phyloP scores from a whole-genome alignment of 2,113 vertebrate species.

The Trogon surrucura region DNA sequence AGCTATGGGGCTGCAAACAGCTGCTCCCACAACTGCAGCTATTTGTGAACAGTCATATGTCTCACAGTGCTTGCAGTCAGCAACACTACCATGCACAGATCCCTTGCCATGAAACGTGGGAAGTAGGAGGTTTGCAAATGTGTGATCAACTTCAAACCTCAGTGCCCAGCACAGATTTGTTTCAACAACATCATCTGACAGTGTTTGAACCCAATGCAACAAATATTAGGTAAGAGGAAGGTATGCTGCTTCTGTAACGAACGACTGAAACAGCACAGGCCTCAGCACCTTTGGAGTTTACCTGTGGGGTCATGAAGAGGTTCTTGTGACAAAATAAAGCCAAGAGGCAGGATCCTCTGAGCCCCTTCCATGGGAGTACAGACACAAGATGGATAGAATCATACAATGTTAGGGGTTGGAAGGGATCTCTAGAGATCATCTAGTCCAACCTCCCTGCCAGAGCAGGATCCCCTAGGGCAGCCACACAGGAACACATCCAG shows the following conservation, averaged over 20 bases:
- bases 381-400: fast-evolving
- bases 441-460: too few species aligned
- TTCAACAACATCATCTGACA: neutral
- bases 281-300: neutral
- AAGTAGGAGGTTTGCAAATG: neutral
- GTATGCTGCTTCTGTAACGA: neutral
- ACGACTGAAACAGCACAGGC: neutral
- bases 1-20: neutral
- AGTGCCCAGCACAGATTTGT: neutral
- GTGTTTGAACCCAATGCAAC: neutral
- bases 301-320: neutral
- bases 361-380: neutral
- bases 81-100: neutral
- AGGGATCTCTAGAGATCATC: too few species aligned
- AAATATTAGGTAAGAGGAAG: neutral
- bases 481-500: too few species aligned
- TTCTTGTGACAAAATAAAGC: neutral
- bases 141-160: neutral
- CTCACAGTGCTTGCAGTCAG: neutral
- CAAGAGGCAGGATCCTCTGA: neutral
- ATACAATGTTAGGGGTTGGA: too few species aligned
- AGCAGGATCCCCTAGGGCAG: too few species aligned
- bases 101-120: neutral
- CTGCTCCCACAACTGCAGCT: neutral
- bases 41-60: neutral